Evolutionary conservation across 2,113 vertebrate genomes (phyloP).

Genomic region (Thoracochromis brauschi): DNA sequence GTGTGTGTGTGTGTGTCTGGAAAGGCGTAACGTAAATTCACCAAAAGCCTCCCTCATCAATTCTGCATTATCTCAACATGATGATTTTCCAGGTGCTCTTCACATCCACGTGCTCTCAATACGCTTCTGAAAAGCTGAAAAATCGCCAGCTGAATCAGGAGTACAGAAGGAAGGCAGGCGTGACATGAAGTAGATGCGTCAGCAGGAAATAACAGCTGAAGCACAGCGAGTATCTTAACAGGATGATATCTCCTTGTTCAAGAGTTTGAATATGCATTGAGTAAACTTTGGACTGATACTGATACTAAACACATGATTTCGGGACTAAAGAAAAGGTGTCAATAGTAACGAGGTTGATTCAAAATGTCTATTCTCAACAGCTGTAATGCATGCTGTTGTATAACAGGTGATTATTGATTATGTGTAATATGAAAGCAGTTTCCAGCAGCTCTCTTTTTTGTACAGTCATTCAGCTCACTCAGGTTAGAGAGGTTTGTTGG

Average conservation of each 20-base stretch:
- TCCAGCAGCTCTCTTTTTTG: background rate
- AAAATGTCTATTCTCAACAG: background rate
- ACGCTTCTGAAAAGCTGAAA: accelerated
- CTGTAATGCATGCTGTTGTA: background rate
- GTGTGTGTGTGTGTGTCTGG: background rate
- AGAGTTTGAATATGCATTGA: background rate
- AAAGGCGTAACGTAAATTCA: background rate
- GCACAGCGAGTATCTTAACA: background rate
- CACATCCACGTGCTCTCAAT: background rate
- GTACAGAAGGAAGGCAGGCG: background rate
- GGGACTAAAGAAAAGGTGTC: background rate
- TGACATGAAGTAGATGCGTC: background rate
- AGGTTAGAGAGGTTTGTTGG: background rate
- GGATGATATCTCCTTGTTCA: background rate
- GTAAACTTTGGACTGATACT: background rate
- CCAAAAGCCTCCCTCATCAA: background rate
- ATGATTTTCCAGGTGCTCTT: background rate
- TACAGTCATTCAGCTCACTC: background rate
- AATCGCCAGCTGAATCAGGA: background rate
- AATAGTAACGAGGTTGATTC: background rate
- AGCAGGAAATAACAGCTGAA: background rate
- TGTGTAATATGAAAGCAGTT: background rate
- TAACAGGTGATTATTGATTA: background rate
- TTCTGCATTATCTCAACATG: background rate
- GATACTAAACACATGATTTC: background rate